These are phyloP conservation scores for Heliconius eleuchia DNA, from an alignment of 1,140 invertebrate genomes.

Conservation along the genomic window DNA sequence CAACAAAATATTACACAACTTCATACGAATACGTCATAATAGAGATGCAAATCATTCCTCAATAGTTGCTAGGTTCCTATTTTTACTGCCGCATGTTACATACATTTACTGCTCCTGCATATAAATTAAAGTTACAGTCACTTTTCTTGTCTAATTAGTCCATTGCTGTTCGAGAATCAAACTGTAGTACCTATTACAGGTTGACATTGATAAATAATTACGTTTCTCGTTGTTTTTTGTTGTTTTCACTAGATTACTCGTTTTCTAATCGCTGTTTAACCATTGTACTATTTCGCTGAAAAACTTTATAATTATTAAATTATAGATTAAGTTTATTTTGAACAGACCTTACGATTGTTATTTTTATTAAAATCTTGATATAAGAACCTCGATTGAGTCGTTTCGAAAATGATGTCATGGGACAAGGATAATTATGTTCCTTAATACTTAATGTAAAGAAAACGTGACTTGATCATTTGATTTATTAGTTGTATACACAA, in stretches of 20 bases:
- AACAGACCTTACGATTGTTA: background rate
- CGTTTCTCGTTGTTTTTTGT: constrained; percentile 15
- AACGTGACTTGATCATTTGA: background rate
- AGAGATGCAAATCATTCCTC: background rate
- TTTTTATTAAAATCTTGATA: background rate
- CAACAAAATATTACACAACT: background rate
- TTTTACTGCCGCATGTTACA: constrained; percentile 47
- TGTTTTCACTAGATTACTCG: constrained; percentile 15
- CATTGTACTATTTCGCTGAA: background rate
- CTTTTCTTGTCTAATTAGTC: constrained; percentile 40
- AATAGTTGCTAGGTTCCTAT: constrained; percentile 25
- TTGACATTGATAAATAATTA: constrained; percentile 22
- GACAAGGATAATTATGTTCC: background rate
- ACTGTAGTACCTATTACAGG: background rate
- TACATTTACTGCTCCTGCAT: constrained; percentile 43
- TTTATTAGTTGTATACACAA: background rate
- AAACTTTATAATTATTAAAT: constrained; percentile 4
- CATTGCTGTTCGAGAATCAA: constrained; percentile 14
- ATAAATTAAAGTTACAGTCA: constrained; percentile 40
- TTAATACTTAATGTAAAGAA: background rate
- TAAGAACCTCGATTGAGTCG: background rate
- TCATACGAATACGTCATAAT: background rate
- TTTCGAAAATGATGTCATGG: background rate
- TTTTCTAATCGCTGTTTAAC: constrained; percentile 10
- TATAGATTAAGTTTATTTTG: background rate